A percentile compares a stretch with the other conserved stretches of the same genome.
phyloP scores from a whole-genome alignment of 2,113 vertebrate species.

The mouse (Mus musculus) region DNA sequence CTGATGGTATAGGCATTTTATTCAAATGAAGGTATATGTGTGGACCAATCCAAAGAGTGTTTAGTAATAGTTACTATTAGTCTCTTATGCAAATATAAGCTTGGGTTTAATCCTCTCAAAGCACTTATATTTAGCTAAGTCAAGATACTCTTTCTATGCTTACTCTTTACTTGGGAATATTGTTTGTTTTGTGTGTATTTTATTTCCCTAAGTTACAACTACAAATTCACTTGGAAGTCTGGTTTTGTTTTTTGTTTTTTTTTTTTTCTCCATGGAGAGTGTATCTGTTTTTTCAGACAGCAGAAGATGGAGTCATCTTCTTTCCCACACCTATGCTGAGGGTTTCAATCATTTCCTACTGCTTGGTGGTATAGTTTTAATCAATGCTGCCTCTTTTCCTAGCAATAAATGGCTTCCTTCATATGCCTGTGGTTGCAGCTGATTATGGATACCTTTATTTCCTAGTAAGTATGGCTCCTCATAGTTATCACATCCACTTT shows the following conservation, averaged over 20 bases:
- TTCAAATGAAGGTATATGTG: too few relatives aligned
- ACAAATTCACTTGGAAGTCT: not conserved
- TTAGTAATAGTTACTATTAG: too few relatives aligned
- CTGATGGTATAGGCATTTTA: too few relatives aligned
- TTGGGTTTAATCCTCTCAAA: too few relatives aligned
- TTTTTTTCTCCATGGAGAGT: not conserved
- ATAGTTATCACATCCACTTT: not conserved
- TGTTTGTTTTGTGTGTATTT: not conserved
- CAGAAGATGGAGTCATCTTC: not conserved
- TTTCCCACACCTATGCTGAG: not conserved
- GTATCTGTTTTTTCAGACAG: not conserved
- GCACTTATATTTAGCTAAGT: too few relatives aligned
- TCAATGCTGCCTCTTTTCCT: not conserved
- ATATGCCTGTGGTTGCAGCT: not conserved
- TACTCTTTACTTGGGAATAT: not conserved
- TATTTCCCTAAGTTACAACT: constrained; percentile 10
- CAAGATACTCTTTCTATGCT: too few relatives aligned
- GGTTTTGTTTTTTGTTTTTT: not conserved
- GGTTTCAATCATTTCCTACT: not conserved
- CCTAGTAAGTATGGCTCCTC: not conserved
- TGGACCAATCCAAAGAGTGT: too few relatives aligned
- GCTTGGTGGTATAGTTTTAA: not conserved
- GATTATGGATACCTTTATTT: not conserved
- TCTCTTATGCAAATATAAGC: too few relatives aligned
- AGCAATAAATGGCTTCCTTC: not conserved